phyloP scores from a whole-genome alignment of 2,888 invertebrate species.

The Frankliniella fusca region DNA sequence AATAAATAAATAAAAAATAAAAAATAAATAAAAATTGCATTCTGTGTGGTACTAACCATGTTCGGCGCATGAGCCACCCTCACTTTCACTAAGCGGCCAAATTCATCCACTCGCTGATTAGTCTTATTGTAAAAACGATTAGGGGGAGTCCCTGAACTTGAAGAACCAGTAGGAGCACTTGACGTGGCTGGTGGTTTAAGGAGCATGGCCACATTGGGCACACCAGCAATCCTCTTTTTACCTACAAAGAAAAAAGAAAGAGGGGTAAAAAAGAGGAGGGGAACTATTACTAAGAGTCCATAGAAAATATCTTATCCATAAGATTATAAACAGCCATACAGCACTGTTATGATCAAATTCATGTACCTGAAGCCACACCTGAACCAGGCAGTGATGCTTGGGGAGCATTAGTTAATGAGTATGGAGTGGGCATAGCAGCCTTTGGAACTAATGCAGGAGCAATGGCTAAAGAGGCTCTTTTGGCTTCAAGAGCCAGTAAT shows the following conservation, averaged over 20 bases:
- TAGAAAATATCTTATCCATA: too few species aligned
- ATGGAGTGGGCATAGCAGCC: background rate
- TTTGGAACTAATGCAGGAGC: background rate
- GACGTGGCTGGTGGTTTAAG: background rate
- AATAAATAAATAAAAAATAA: background rate
- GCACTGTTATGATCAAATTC: background rate
- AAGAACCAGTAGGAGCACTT: background rate
- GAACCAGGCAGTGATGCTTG: background rate
- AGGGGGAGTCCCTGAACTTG: background rate
- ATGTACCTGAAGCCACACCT: background rate
- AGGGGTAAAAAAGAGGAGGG: background rate
- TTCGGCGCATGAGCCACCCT: slow-evolving; percentile 4
- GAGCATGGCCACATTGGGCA: slow-evolving; percentile 3
- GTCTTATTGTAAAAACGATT: background rate
- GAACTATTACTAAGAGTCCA: background rate
- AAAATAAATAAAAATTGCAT: background rate
- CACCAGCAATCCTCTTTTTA: slow-evolving; percentile 3
- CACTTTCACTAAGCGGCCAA: background rate
- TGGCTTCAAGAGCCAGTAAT: background rate
- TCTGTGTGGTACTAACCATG: background rate
- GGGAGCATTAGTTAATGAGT: slow-evolving; percentile 2
- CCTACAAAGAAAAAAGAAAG: background rate
- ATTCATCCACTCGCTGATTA: background rate
- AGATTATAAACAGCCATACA: too few species aligned
- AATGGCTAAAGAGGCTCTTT: background rate